Conservation (phyloP, 2,797 vertebrate species). For the Characodon lateralis region DNA sequence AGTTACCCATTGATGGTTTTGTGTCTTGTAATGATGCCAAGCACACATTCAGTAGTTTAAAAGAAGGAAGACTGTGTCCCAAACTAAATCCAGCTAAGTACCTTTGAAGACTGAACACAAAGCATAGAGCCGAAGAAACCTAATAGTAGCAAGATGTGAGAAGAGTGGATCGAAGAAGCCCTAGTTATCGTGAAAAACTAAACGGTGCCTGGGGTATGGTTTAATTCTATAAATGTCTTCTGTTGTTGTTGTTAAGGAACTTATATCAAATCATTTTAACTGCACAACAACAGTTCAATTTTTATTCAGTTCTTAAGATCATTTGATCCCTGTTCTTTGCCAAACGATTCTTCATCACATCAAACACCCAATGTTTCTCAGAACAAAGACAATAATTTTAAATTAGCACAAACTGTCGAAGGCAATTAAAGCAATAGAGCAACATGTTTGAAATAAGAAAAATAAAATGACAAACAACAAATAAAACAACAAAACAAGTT, state of each 20-base stretch:
- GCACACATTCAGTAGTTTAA: neutral
- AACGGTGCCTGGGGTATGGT: neutral
- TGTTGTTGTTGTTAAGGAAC: constrained; percentile 1
- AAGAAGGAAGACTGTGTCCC: neutral
- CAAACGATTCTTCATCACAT: neutral
- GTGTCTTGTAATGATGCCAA: neutral
- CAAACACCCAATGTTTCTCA: neutral
- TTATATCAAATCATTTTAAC: neutral
- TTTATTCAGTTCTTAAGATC: neutral
- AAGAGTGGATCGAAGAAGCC: neutral
- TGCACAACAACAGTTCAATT: neutral
- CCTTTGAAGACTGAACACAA: neutral
- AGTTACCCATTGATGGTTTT: neutral
- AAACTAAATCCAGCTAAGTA: neutral
- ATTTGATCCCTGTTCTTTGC: neutral
- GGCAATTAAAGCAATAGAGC: neutral
- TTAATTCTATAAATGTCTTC: neutral
- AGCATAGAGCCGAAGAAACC: neutral
- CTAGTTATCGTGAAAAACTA: neutral
- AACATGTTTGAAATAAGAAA: neutral
- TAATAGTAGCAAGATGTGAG: neutral
- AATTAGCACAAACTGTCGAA: neutral
- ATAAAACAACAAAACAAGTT: neutral
- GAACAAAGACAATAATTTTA: constrained; percentile 1
- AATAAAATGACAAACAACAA: neutral